Conservation (phyloP, 2,113 vertebrate species). For the Sus scrofa region T2T-Sscrofa CM000814.6:77862501-77863000, state of each 20-base stretch:
- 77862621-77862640: background rate
- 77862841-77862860: constrained; percentile 60
- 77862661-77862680: background rate
- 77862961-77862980: constrained; percentile 54
- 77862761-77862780: constrained; percentile 63
- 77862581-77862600: background rate
- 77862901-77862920: background rate
- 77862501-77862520: background rate
- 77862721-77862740: background rate
- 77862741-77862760: constrained; percentile 13
- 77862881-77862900: constrained; percentile 55
- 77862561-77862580: background rate
- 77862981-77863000: constrained; percentile 29
- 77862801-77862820: constrained; percentile 67
- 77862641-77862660: background rate
- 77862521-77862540: background rate
- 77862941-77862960: constrained; percentile 69
- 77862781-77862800: constrained; percentile 39
- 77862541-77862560: background rate
- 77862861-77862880: background rate
- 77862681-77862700: background rate
- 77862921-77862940: constrained; percentile 48
- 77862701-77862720: background rate
- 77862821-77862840: constrained; percentile 46
- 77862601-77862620: background rate